Base-by-base conservation (phyloP, 2,797 vertebrate species). In the Semaprochilodus insignis region DNA sequence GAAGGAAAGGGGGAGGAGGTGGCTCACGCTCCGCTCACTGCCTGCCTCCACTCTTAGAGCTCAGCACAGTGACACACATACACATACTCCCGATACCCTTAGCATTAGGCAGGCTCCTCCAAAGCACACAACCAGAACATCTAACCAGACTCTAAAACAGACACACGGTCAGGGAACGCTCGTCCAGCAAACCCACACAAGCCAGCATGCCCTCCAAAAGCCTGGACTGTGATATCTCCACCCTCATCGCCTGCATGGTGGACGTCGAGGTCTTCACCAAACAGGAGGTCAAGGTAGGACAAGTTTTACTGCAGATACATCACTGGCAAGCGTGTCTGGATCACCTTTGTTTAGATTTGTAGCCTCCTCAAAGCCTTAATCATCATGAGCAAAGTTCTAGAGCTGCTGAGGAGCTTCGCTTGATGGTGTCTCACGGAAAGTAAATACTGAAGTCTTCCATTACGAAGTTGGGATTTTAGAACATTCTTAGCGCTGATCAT, bases 241-340 rank as follows among this genome's bases (percentile, higher is more conserved):
- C 94, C 86, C 93, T 96, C 93, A 93, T 96, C 82, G 96, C 95
- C 90, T 96, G 95, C 77, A 88, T 91, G 91, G 95, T 95, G 83
- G 95, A 96, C 70, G 90, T 94, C 78, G 95, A 96, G 91, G 88
- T 96, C 90, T 96, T 96, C 90, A 94, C 92, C 91, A 93, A 83
- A 90, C 95, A 91, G 84, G 94, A 95, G 88, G 91, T 95, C 88
- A 94, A 96, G 96, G 96, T 96, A 96, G 79, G 92, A 23, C 59
- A 60, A n/a, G 4, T 57, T 48, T 54, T 10, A 17, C 31, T 67
- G 27, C 23, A 81, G 19, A 27, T 44, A 74, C 55, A 16, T 62
- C 15, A 7, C 23, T 34, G 44, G 14, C 25, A 25, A 1, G 5
- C 11, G 3, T 40, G 55, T 34, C 59, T 60, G 3, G 1, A 2